Conservation (phyloP, 1,140 invertebrate genomes). For the Tetragonula clypearis region DNA sequence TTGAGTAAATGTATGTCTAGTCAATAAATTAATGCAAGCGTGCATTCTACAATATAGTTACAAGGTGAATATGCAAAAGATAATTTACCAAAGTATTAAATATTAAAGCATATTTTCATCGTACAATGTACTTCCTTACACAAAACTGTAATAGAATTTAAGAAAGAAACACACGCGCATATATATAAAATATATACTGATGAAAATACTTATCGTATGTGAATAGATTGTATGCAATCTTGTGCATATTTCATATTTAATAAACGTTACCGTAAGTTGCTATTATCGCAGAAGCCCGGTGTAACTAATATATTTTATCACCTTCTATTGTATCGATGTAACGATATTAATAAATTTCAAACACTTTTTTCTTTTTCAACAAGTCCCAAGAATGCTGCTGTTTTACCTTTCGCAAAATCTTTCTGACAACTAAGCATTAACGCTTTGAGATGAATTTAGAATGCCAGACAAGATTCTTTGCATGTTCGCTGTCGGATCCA, state of each 20-base stretch:
- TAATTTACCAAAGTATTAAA: conserved; percentile 45
- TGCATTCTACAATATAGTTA: neutral
- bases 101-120: conserved; percentile 22
- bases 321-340: conserved; percentile 20
- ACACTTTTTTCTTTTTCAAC: conserved; percentile 6
- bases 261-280: conserved; percentile 11
- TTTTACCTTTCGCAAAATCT: neutral
- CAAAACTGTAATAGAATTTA: conserved; percentile 12
- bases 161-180: neutral
- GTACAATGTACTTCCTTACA: conserved; percentile 22
- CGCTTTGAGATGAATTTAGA: neutral
- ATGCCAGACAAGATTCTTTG: no score
- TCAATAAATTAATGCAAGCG: conserved; percentile 45
- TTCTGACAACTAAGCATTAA: neutral
- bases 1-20: conserved; percentile 42
- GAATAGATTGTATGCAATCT: conserved; percentile 5
- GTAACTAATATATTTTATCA: conserved; percentile 22
- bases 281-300: neutral
- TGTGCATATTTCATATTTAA: conserved; percentile 10
- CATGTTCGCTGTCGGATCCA: no score
- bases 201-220: neutral
- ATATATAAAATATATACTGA: neutral
- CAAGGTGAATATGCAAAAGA: neutral
- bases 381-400: neutral
- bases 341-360: conserved; percentile 28